Conservation (phyloP, 2,888 invertebrate species). For the Lamproptera curius region DNA sequence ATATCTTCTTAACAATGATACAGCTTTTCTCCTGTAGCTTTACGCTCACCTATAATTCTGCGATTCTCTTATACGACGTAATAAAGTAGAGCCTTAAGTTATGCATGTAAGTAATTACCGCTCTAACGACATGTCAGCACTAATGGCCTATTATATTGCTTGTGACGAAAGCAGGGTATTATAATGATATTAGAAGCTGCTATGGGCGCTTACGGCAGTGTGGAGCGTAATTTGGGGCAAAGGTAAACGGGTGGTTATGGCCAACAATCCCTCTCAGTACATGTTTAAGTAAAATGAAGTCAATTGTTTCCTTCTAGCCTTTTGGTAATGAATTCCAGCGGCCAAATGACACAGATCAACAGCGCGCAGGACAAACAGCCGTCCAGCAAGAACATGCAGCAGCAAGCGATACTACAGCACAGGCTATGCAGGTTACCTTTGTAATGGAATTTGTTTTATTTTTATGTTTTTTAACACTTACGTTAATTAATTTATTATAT, state of each 20-base stretch:
- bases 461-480: neutral
- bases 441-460: constrained; percentile 18
- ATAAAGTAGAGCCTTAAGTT: too few relatives aligned
- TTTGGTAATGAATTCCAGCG: constrained; percentile 77
- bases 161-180: too few relatives aligned
- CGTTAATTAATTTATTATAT: neutral
- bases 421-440: constrained; percentile 51
- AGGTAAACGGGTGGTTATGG: neutral
- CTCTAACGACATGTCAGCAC: too few relatives aligned
- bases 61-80: too few relatives aligned
- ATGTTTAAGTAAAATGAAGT: neutral
- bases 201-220: neutral
- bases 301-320: constrained; percentile 48
- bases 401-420: constrained; percentile 59
- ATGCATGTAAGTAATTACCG: too few relatives aligned
- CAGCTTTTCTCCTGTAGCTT: too few relatives aligned
- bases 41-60: too few relatives aligned
- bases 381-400: constrained; percentile 71
- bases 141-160: neutral
- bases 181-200: neutral
- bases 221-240: neutral
- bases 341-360: constrained; percentile 75
- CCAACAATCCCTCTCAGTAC: neutral
- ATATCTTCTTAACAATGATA: too few relatives aligned
- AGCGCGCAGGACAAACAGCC: constrained; percentile 74